Conservation (phyloP, 2,113 vertebrate genomes). For the Pachyramphus minor region DNA sequence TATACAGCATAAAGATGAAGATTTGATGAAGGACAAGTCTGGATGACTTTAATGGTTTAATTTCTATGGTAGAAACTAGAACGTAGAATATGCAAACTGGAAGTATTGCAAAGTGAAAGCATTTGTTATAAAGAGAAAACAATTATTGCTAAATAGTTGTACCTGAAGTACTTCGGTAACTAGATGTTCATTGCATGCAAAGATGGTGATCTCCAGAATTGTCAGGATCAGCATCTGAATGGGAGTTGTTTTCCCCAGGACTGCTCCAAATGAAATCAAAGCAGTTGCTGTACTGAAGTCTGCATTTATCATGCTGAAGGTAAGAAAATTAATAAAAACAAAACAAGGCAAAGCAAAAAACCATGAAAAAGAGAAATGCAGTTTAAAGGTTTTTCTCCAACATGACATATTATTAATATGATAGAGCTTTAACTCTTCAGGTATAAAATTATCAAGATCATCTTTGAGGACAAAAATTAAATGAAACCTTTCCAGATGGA, state of each 20-base stretch:
- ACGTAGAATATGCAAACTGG: not conserved
- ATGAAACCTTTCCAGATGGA: not conserved
- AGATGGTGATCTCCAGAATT: constrained; percentile 86
- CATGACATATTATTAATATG: not conserved
- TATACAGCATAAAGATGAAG: not conserved
- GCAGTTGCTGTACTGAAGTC: constrained; percentile 95
- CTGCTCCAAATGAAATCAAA: constrained; percentile 93
- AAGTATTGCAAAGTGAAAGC: not conserved
- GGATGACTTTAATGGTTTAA: not conserved
- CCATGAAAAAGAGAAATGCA: not conserved
- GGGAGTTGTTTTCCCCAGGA: constrained; percentile 94
- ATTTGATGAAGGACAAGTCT: not conserved
- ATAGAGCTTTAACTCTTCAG: not conserved
- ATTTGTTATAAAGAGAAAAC: not conserved
- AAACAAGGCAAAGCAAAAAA: not conserved
- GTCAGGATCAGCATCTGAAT: constrained; percentile 92
- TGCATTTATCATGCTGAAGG: constrained; percentile 89
- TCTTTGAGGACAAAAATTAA: not conserved
- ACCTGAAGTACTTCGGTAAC: constrained; percentile 72
- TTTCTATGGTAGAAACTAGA: not conserved
- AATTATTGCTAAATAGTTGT: not conserved
- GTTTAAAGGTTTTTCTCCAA: not conserved
- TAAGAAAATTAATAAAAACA: not conserved
- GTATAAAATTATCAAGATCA: not conserved
- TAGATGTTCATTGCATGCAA: constrained; percentile 86